Conservation (phyloP, 2,797 vertebrate genomes). For the Phrynocephalus vlangalii region DNA sequence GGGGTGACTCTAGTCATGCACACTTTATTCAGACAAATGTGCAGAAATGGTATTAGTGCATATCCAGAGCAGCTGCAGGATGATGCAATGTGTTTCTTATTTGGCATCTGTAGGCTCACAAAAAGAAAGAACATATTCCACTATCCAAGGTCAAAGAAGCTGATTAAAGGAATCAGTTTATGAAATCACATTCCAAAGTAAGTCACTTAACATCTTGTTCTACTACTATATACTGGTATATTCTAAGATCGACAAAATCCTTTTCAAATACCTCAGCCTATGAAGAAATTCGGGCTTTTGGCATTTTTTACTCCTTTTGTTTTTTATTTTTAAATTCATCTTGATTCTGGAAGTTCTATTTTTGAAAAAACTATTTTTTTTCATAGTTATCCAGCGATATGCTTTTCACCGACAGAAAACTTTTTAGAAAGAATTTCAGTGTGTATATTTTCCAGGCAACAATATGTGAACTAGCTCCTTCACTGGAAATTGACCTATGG, state of each 20-base stretch:
- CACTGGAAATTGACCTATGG: slow-evolving; percentile 46
- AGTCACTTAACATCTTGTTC: neutral
- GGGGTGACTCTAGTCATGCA: too few relatives aligned
- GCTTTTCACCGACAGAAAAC: slow-evolving; percentile 34
- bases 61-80: neutral
- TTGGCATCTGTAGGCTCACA: too few relatives aligned
- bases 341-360: neutral
- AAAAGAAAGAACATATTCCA: neutral
- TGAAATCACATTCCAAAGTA: neutral
- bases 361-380: neutral
- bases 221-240: neutral
- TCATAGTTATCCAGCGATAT: neutral
- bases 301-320: neutral
- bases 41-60: neutral
- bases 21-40: too few relatives aligned
- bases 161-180: neutral
- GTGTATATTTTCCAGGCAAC: slow-evolving; percentile 34
- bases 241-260: neutral
- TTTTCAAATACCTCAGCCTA: neutral
- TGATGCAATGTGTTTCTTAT: too few relatives aligned
- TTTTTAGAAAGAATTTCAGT: slow-evolving; percentile 39
- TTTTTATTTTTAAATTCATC: neutral
- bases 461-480: slow-evolving; percentile 59
- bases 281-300: neutral
- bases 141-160: neutral